These are phyloP conservation scores for Acleris laterana DNA, from an alignment of 2,888 invertebrate species.

Conservation along the genomic window DNA sequence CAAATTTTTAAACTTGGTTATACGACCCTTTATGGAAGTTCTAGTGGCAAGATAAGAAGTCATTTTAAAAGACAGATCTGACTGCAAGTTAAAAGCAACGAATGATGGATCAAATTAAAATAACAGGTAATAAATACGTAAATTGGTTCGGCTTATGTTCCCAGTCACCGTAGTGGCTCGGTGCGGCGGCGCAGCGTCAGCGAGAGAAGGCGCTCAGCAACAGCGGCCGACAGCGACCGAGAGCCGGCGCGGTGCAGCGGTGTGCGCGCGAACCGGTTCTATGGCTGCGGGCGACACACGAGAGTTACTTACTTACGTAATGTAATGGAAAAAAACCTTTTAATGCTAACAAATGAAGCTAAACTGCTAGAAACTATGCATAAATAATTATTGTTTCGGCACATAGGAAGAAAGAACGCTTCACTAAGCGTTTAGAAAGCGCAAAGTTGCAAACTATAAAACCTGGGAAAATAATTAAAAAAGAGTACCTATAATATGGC, in stretches of 20 bases:
- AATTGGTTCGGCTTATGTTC: slow-evolving; percentile 2
- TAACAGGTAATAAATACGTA: not conserved
- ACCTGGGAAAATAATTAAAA: too few species aligned
- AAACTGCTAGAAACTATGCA: too few species aligned
- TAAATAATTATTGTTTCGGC: too few species aligned
- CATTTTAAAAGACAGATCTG: not conserved
- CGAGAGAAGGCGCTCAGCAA: not conserved
- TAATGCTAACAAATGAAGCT: too few species aligned
- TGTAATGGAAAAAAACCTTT: not conserved
- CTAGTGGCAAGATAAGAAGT: slow-evolving; percentile 3
- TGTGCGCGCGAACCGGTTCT: slow-evolving; percentile 1
- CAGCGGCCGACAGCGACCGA: not conserved
- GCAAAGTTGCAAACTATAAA: too few species aligned
- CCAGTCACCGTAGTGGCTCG: not conserved
- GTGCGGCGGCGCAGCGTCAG: not conserved
- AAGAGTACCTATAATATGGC: too few species aligned
- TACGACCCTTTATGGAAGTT: slow-evolving; percentile 19
- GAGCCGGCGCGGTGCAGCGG: not conserved
- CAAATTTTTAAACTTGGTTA: slow-evolving; percentile 18
- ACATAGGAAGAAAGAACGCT: too few species aligned
- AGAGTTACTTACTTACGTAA: not conserved
- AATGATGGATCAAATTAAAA: not conserved
- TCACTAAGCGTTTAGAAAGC: too few species aligned
- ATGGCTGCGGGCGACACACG: not conserved
- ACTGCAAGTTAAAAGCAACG: not conserved